phyloP scores from a whole-genome alignment of 2,888 invertebrate species.

The Drosophila macrospina region DNA sequence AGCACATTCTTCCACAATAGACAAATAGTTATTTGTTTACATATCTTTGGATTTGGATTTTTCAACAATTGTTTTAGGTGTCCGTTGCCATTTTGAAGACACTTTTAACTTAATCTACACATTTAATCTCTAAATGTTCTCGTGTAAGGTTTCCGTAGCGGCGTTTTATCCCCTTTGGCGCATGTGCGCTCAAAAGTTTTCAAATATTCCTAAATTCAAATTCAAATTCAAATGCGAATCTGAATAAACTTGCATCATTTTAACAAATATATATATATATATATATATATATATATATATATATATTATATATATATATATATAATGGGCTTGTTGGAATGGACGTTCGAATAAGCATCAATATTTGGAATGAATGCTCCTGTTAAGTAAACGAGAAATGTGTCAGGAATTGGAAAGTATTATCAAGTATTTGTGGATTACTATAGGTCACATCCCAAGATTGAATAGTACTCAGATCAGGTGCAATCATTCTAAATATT shows the following conservation, averaged over 20 bases:
- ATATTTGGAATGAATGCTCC: slow-evolving; percentile 29
- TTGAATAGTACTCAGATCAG: slow-evolving; percentile 19
- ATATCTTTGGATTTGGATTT: slow-evolving; percentile 19
- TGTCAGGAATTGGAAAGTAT: neutral
- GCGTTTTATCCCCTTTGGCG: slow-evolving; percentile 61
- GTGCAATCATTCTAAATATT: slow-evolving; percentile 45
- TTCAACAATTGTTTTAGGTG: slow-evolving; percentile 22
- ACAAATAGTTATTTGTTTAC: slow-evolving; percentile 5
- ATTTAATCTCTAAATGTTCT: slow-evolving; percentile 47
- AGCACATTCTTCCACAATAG: slow-evolving; percentile 30
- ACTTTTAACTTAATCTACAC: slow-evolving; percentile 41
- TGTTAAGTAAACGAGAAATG: slow-evolving; percentile 3
- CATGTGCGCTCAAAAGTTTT: slow-evolving; percentile 43
- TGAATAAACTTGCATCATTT: slow-evolving; percentile 7
- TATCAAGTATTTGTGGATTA: neutral
- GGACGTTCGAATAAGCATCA: slow-evolving; percentile 28
- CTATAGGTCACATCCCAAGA: neutral
- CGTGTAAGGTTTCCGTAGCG: slow-evolving; percentile 74
- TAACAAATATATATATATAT: slow-evolving; percentile 17
- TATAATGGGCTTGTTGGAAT: slow-evolving; percentile 29
- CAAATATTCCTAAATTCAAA: slow-evolving; percentile 31
- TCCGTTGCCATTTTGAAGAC: slow-evolving; percentile 25
- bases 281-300: slow-evolving; percentile 7
- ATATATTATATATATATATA: slow-evolving; percentile 11
- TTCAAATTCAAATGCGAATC: slow-evolving; percentile 23